Conservation (phyloP, 2,113 vertebrate species). For the Telmatochromis sp. region DNA sequence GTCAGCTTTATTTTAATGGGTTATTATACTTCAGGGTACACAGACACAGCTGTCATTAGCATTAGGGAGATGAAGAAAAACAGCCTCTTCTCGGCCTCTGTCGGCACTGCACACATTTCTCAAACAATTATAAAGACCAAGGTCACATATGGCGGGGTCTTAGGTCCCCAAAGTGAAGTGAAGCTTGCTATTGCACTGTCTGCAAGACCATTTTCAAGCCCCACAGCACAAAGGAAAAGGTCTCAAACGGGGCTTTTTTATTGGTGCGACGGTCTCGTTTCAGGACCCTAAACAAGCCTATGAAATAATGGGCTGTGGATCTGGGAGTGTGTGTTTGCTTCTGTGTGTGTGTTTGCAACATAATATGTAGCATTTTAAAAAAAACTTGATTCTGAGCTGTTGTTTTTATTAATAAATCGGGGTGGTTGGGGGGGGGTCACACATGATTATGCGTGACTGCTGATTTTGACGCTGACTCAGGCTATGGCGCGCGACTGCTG, state of each 20-base stretch:
- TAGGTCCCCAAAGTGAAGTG: neutral
- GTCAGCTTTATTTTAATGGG: conserved; percentile 27
- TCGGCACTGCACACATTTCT: neutral
- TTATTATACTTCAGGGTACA: neutral
- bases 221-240: conserved; percentile 33
- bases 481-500: conserved; percentile 19
- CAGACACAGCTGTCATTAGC: neutral
- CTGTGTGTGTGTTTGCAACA: conserved; percentile 12
- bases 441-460: neutral
- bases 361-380: conserved; percentile 54
- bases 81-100: neutral
- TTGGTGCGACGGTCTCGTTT: conserved; percentile 37
- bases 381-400: conserved; percentile 38
- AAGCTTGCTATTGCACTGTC: conserved; percentile 45
- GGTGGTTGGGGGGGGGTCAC: neutral
- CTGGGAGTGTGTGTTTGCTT: conserved; percentile 2
- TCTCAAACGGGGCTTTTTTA: neutral
- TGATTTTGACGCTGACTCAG: conserved; percentile 35
- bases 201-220: conserved; percentile 30
- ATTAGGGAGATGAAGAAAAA: neutral
- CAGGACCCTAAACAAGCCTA: conserved; percentile 54
- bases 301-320: neutral
- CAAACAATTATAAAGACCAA: neutral
- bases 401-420: neutral
- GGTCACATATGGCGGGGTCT: neutral